Evolutionary conservation across 2,888 invertebrate genomes (phyloP), one percentile per base, ranked within the genome.

Genomic region (Torymus auratus): DNA sequence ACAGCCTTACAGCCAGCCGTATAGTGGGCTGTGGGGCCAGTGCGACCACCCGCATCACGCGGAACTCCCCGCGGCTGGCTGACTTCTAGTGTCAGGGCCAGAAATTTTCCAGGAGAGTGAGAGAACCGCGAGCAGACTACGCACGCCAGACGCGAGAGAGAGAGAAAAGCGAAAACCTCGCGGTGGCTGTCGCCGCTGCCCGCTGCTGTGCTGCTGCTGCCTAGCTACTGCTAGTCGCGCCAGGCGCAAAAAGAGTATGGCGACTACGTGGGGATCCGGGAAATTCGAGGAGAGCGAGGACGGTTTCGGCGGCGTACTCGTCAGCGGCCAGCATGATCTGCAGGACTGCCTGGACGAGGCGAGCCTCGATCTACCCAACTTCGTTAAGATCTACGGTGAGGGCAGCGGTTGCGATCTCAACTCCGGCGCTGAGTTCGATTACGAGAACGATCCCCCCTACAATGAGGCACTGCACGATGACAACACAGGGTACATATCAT

Each of bases 271-370:
- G 91, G 87, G 86, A 83, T 87, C 83, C 80, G 85, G 83, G 80
- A 89, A 88, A 84, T 84, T 85, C 80, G 87, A 87, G 61, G 85
- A 84, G 62, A 87, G 86, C 61, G 88, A 85, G 56, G 86, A 83
- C 41, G 89, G 88, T 83, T 91, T 91, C 84, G 89, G 91, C 82
- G 91, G 89, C 85, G 91, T 92, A 81, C 89, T 92, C 68, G 91
- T 92, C 85, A 91, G 92, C 41, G 41, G 41, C 41, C 41, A 41
- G 60, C 92, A 92, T 85, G 92, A 93, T 86, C 88, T 93, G 75
- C 92, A 93, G 86, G 92, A 93, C 85, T 93, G 92, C 84, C 89
- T 93, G 58, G 92, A 91, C 81, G 92, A 92, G 80, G 92, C 91
- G 76, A 91, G 91, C 77, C 88, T 92, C 50, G 92, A 92, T 81